A percentile compares a stretch with the other conserved stretches of the same genome.
Conservation (phyloP, 2,888 invertebrate genomes). For the Lissonota sp. region DNA sequence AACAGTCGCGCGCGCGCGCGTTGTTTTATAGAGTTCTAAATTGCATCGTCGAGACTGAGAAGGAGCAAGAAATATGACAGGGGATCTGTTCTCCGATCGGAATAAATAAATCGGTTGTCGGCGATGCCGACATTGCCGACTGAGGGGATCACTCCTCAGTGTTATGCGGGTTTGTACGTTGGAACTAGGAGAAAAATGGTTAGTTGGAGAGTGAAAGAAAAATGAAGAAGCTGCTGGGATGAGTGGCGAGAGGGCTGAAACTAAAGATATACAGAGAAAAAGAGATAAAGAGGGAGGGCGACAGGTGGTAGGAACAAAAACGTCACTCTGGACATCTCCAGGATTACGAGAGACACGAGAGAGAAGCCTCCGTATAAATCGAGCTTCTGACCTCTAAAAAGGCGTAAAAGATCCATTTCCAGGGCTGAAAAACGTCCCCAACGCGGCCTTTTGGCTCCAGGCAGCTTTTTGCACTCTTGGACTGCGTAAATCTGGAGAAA, state of each 20-base stretch:
- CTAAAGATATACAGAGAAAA: conserved; percentile 14
- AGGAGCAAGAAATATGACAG: conserved; percentile 79
- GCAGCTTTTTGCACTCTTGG: too few relatives aligned
- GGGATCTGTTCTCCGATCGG: conserved; percentile 74
- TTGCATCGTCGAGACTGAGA: conserved; percentile 74
- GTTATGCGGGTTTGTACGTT: too few relatives aligned
- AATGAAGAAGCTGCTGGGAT: conserved; percentile 49
- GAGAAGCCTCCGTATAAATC: neutral
- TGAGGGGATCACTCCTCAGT: too few relatives aligned
- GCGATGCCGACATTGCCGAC: conserved; percentile 37
- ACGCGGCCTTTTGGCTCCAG: too few relatives aligned
- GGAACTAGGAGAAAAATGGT: conserved; percentile 28
- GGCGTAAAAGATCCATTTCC: neutral
- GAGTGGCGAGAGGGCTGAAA: conserved; percentile 66
- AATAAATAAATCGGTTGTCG: conserved; percentile 74
- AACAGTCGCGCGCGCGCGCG: neutral
- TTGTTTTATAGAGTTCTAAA: conserved; percentile 72
- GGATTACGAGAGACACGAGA: conserved; percentile 69
- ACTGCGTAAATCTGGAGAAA: neutral
- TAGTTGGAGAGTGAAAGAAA: conserved; percentile 47
- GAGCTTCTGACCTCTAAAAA: neutral
- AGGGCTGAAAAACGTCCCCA: too few relatives aligned
- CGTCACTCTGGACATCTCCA: conserved; percentile 68
- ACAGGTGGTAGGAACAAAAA: conserved; percentile 79
- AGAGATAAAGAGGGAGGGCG: conserved; percentile 63